phyloP scores from a whole-genome alignment of 2,888 invertebrate species.

The Eupithecia abbreviata region DNA sequence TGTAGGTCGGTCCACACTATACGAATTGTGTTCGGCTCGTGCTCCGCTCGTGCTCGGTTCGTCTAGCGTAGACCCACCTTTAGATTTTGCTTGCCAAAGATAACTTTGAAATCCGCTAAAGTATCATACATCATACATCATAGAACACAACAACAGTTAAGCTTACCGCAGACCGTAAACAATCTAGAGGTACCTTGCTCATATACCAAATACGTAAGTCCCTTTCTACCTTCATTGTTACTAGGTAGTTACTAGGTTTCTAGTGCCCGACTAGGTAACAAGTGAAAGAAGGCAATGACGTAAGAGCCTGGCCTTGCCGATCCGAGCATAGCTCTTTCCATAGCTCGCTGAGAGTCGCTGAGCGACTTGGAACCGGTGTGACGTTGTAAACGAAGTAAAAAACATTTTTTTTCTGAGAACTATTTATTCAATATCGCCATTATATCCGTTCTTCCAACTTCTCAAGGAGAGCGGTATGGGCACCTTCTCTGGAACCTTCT shows the following conservation, averaged over 20 bases:
- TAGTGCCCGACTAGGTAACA: background rate
- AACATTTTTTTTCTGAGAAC: background rate
- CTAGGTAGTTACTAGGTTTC: background rate
- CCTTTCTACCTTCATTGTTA: background rate
- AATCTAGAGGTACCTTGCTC: background rate
- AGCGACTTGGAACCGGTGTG: no score
- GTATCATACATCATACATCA: background rate
- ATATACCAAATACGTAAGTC: background rate
- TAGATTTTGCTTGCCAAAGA: background rate
- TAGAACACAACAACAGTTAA: background rate
- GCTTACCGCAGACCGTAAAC: background rate
- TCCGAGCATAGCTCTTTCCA: background rate
- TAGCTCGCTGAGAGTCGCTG: no score
- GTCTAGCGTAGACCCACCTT: no score
- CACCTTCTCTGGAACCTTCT: constrained; percentile 4
- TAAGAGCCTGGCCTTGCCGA: background rate
- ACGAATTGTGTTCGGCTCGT: no score
- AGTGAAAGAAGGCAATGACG: constrained; percentile 2
- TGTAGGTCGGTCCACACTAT: no score
- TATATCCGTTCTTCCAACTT: constrained; percentile 23
- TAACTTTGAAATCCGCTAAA: background rate
- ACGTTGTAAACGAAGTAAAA: background rate
- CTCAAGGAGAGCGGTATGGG: background rate
- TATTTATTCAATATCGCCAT: constrained; percentile 6
- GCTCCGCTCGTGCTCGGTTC: no score